Conservation (phyloP, 2,113 vertebrate species). For the Lasiurus cinereus region DNA sequence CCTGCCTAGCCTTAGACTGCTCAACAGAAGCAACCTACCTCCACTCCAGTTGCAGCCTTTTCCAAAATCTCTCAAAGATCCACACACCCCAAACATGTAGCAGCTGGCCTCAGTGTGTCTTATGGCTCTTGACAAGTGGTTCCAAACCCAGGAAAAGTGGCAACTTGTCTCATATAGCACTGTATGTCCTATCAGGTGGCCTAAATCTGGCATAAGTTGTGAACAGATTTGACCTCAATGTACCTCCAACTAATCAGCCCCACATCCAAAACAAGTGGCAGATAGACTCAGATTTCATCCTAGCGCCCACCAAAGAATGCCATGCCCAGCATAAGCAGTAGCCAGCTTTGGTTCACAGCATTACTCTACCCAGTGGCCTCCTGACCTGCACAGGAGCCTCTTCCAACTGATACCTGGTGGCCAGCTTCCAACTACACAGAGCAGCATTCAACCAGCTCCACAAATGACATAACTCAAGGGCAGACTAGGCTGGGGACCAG, state of each 20-base stretch:
- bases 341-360: neutral
- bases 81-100: neutral
- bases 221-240: neutral
- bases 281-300: neutral
- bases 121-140: neutral
- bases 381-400: neutral
- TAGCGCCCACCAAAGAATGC: neutral
- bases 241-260: neutral
- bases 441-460: neutral
- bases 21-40: neutral
- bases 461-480: too few species aligned
- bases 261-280: too few species aligned
- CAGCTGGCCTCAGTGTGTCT: neutral
- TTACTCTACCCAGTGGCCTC: neutral
- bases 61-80: neutral
- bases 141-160: neutral
- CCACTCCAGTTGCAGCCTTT: neutral
- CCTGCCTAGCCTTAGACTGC: neutral
- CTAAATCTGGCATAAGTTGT: neutral
- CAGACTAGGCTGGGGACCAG: neutral
- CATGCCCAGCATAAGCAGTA: neutral
- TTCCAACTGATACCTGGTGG: neutral
- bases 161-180: neutral
- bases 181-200: neutral
- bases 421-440: neutral